Percentiles rank a stretch among this genome's conserved stretches.
Conservation (phyloP, 2,797 vertebrate species). For the Carapus acus region DNA sequence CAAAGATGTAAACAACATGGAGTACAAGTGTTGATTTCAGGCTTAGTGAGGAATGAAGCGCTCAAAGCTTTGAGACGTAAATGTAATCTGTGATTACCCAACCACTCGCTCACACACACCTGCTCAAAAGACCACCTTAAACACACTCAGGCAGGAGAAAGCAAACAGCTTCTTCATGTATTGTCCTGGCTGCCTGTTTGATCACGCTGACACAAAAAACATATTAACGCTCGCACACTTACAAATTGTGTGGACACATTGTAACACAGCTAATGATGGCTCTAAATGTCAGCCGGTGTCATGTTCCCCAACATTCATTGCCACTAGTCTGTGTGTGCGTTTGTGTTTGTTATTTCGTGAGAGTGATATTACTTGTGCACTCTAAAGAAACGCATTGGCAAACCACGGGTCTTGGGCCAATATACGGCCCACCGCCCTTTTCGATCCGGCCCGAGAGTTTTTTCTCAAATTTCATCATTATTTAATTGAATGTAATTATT, state of each 20-base stretch:
- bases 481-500: too few relatives aligned
- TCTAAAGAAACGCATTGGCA: too few relatives aligned
- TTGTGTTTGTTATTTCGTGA: conserved; percentile 30
- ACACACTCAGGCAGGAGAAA: conserved; percentile 1
- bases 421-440: too few relatives aligned
- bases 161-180: conserved; percentile 43
- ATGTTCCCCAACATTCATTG: conserved; percentile 60
- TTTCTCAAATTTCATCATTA: too few relatives aligned
- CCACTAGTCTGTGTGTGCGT: conserved; percentile 39
- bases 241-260: conserved; percentile 10
- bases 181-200: conserved; percentile 49
- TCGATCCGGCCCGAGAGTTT: too few relatives aligned
- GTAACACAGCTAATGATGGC: conserved; percentile 48
- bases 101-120: not conserved
- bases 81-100: conserved; percentile 42
- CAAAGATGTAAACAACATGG: not conserved
- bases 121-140: not conserved
- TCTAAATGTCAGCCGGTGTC: conserved; percentile 66
- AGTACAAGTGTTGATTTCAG: conserved; percentile 11
- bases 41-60: conserved; percentile 39
- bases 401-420: too few relatives aligned
- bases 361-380: too few relatives aligned
- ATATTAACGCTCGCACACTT: conserved; percentile 33
- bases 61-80: conserved; percentile 41
- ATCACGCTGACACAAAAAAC: conserved; percentile 52